Percentiles rank a stretch among this genome's conserved stretches.
Evolutionary conservation across 2,888 invertebrate species (phyloP).

Genomic region (Drosophila neutralis): DNA sequence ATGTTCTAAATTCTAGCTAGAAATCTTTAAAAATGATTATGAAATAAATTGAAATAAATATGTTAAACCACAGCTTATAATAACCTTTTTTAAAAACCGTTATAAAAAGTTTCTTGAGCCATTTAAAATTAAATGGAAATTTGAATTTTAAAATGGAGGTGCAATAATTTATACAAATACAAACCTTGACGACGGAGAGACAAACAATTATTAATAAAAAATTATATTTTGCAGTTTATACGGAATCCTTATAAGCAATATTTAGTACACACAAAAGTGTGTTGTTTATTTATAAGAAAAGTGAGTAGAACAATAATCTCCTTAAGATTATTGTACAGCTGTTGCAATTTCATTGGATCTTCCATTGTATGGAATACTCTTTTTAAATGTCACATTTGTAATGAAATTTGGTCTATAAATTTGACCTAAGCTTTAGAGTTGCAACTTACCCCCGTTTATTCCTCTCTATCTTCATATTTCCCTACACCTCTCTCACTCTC

Average conservation of each 20-base stretch:
- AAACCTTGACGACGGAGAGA: background rate
- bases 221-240: background rate
- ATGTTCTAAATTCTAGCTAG: background rate
- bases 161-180: background rate
- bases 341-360: background rate
- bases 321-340: background rate
- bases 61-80: background rate
- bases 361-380: too few species aligned
- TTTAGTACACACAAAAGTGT: background rate
- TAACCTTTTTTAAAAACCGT: background rate
- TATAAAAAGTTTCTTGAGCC: background rate
- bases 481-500: conserved; percentile 6
- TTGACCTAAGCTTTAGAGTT: conserved; percentile 2
- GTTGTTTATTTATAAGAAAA: background rate
- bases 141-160: background rate
- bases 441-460: background rate
- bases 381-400: background rate
- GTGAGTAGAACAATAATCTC: background rate
- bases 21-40: background rate
- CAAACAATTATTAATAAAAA: background rate
- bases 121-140: background rate
- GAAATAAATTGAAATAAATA: background rate
- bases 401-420: conserved; percentile 2
- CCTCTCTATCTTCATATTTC: background rate
- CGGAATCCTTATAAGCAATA: background rate